phyloP scores from a whole-genome alignment of 2,797 vertebrate species.

The Melanotaenia nigrans region DNA sequence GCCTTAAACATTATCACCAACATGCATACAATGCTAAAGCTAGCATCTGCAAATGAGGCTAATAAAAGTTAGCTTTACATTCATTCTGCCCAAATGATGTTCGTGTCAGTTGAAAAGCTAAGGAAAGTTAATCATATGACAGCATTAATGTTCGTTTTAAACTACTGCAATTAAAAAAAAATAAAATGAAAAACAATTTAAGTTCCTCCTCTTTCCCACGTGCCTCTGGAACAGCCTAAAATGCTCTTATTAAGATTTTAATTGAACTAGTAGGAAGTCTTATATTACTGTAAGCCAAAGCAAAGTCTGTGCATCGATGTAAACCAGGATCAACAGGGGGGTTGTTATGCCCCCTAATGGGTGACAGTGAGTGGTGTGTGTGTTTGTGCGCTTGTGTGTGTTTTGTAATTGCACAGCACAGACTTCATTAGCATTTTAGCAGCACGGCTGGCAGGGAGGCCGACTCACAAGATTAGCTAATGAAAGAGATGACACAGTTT shows the following conservation, averaged over 20 bases:
- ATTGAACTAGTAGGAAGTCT: conserved; percentile 48
- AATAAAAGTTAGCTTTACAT: background rate
- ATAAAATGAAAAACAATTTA: background rate
- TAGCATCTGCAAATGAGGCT: background rate
- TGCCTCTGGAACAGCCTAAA: conserved; percentile 26
- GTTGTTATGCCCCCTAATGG: conserved; percentile 33
- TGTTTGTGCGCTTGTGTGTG: conserved; percentile 38
- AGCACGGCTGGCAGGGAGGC: conserved; percentile 51
- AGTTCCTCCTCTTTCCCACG: conserved; percentile 3
- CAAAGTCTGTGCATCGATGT: conserved; percentile 40
- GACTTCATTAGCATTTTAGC: conserved; percentile 69
- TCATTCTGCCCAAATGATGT: background rate
- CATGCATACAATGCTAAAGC: background rate
- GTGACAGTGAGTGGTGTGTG: conserved; percentile 50
- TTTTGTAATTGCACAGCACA: conserved; percentile 60
- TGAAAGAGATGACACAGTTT: conserved; percentile 72
- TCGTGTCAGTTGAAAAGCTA: background rate
- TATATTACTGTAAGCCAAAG: conserved; percentile 45
- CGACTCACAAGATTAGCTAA: conserved; percentile 68
- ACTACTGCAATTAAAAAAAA: background rate
- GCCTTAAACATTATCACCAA: background rate
- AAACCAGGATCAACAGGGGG: conserved; percentile 23
- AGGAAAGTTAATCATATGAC: background rate
- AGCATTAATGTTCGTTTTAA: background rate
- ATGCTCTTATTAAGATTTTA: conserved; percentile 27